These are phyloP conservation scores for Notolepis coatsorum DNA, from an alignment of 2,797 vertebrate species.

Conservation along the genomic window DNA sequence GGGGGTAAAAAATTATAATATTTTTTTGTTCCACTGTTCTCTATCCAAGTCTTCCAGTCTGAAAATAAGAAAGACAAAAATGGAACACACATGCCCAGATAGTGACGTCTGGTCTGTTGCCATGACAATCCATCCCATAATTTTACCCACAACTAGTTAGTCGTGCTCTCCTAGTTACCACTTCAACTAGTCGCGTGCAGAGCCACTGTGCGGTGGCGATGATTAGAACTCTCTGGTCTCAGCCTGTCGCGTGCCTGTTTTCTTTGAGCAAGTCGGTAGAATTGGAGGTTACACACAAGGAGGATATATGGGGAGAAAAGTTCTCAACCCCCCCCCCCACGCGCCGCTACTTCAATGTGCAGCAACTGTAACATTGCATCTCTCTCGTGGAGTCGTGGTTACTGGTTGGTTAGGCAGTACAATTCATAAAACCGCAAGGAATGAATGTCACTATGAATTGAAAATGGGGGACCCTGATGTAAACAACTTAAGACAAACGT, in stretches of 20 bases:
- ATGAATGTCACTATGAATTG: no score
- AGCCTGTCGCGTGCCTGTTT: constrained; percentile 55
- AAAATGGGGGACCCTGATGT: no score
- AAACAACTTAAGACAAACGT: no score
- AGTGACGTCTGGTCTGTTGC: constrained; percentile 98
- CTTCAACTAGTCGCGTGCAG: constrained; percentile 72
- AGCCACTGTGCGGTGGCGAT: constrained; percentile 20
- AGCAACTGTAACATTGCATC: no score
- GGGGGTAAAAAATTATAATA: constrained; percentile 49
- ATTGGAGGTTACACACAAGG: constrained; percentile 49
- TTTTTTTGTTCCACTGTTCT: constrained; percentile 71
- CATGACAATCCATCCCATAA: constrained; percentile 97
- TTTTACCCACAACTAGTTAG: constrained; percentile 87
- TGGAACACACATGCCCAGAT: constrained; percentile 95
- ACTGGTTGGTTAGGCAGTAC: no score
- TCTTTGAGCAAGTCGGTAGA: constrained; percentile 48
- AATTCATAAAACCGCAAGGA: no score
- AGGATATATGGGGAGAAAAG: constrained; percentile 52
- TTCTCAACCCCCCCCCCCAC: constrained; percentile 50
- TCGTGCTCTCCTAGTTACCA: constrained; percentile 78
- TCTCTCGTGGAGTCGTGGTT: no score
- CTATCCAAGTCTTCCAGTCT: constrained; percentile 87
- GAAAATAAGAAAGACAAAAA: constrained; percentile 90
- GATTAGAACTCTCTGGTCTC: constrained; percentile 33
- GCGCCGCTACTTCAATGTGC: not conserved